These are phyloP conservation scores for Acipenser oxyrinchus DNA, from an alignment of 2,797 vertebrate species.

Conservation along the genomic window DNA sequence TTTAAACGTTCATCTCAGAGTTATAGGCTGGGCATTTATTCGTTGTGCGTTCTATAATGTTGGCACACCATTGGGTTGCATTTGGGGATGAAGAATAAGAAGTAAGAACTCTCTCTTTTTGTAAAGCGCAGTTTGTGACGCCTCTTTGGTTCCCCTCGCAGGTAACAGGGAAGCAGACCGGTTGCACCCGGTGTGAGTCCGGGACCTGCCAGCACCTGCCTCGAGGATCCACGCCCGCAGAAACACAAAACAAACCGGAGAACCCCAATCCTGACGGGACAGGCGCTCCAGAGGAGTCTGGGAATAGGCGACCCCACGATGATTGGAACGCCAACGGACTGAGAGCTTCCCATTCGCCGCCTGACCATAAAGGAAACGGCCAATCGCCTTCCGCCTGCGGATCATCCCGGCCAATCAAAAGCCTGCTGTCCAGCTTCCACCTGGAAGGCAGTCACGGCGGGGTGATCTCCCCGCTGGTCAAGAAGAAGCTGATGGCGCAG, in stretches of 20 bases:
- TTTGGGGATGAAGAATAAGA: too few relatives aligned
- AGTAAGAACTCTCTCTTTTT: too few relatives aligned
- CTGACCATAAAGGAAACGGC: conserved; percentile 9
- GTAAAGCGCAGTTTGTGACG: too few relatives aligned
- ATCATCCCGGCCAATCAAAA: conserved; percentile 44
- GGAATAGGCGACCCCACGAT: neutral
- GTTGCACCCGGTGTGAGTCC: conserved; percentile 33
- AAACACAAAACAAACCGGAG: conserved; percentile 30
- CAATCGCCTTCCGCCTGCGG: conserved; percentile 29
- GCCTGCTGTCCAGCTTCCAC: conserved; percentile 46
- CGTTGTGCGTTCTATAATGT: too few relatives aligned
- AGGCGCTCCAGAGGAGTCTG: conserved; percentile 21
- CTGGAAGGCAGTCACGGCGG: conserved; percentile 52
- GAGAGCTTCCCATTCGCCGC: too few relatives aligned
- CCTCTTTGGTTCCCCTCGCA: conserved; percentile 16
- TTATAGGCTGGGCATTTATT: too few relatives aligned
- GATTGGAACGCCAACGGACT: neutral
- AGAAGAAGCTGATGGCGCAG: conserved; percentile 87
- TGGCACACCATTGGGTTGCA: too few relatives aligned
- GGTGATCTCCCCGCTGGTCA: conserved; percentile 88
- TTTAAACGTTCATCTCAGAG: too few relatives aligned
- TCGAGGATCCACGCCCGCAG: conserved; percentile 39
- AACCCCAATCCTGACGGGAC: conserved; percentile 2
- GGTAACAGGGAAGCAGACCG: conserved; percentile 36
- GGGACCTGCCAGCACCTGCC: conserved; percentile 31